phyloP scores from a whole-genome alignment of 2,113 vertebrate genomes.

The Otis tarda region DNA sequence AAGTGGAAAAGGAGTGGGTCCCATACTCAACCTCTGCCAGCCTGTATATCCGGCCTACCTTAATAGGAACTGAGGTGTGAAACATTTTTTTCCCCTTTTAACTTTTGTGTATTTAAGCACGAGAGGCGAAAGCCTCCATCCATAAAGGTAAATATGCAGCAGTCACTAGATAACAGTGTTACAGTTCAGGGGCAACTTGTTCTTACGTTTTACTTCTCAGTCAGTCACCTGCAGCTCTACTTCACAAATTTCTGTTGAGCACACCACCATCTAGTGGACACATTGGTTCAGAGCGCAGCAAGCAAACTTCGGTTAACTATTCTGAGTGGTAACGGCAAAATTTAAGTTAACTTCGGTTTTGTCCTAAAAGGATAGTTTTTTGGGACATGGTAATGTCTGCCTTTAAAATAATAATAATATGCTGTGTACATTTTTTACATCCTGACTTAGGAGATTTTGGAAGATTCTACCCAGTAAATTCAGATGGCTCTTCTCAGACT shows the following conservation, averaged over 20 bases:
- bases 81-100: not conserved
- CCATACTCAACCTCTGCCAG: conserved; percentile 79
- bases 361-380: not conserved
- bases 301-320: fast-evolving
- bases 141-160: not conserved
- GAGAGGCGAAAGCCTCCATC: not conserved
- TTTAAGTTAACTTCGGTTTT: not conserved
- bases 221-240: fast-evolving
- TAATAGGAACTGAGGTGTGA: conserved; percentile 86
- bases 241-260: not conserved
- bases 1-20: conserved; percentile 89
- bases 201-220: not conserved
- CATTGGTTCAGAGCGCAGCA: not conserved
- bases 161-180: not conserved
- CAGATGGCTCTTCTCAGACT: not conserved
- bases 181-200: no score
- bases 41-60: conserved; percentile 88
- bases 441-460: not conserved
- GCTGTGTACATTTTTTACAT: not conserved
- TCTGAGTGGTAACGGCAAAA: fast-evolving
- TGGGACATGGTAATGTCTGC: no score
- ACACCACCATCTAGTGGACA: conserved; percentile 57
- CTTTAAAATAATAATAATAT: not conserved
- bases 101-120: not conserved
- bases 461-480: not conserved